Conservation (phyloP, 2,113 vertebrate genomes). For the Dromaius novaehollandiae region DNA sequence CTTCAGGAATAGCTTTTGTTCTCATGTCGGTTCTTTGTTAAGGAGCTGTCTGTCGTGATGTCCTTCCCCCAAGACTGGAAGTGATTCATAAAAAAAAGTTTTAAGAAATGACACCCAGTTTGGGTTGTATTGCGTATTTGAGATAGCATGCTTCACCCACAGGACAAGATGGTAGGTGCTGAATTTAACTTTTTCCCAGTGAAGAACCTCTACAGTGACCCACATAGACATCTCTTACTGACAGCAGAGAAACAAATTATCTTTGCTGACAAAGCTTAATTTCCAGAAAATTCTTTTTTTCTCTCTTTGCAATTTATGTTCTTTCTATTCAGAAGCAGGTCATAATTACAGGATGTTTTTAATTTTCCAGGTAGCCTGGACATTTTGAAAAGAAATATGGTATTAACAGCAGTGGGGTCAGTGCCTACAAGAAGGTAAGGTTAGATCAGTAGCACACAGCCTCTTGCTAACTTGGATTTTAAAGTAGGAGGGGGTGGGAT, state of each 20-base stretch:
- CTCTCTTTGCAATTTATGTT: not conserved
- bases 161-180: conserved; percentile 64
- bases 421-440: not conserved
- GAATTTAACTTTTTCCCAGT: conserved; percentile 65
- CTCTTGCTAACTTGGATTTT: conserved; percentile 16
- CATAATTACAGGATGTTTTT: conserved; percentile 2
- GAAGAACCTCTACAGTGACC: conserved; percentile 51
- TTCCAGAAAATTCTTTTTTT: conserved; percentile 42
- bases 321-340: not conserved
- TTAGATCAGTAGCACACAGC: not conserved
- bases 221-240: conserved; percentile 57
- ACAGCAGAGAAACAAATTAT: conserved; percentile 39
- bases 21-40: conserved; percentile 62
- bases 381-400: not conserved
- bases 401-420: not conserved
- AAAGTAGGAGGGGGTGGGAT: not conserved
- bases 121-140: conserved; percentile 46
- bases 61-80: conserved; percentile 40
- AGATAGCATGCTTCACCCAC: conserved; percentile 57
- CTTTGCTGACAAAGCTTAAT: not conserved
- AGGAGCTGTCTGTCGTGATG: conserved; percentile 48
- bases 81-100: conserved; percentile 52
- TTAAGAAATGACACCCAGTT: conserved; percentile 55
- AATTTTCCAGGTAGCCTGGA: not conserved
- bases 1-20: conserved; percentile 67